Conservation (phyloP, 2,888 invertebrate species). For the Criorhina ranunculi region DNA sequence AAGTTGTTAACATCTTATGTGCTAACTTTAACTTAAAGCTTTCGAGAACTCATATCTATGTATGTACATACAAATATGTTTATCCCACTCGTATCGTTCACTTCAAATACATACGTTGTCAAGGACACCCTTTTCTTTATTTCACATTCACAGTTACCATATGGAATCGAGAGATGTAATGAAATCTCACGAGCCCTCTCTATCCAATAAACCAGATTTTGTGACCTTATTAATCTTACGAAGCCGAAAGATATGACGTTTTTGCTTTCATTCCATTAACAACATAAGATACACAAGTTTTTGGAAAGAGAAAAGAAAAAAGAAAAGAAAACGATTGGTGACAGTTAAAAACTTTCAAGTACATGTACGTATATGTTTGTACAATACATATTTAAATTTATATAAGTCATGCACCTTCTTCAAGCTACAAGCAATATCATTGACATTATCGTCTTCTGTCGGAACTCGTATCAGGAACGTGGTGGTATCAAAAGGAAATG, state of each 20-base stretch:
- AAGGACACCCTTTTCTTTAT: not conserved
- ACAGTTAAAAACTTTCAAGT: not conserved
- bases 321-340: no score
- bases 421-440: not conserved
- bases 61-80: not conserved
- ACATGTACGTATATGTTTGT: not conserved
- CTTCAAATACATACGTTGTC: not conserved
- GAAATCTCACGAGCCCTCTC: not conserved
- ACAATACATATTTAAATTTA: not conserved
- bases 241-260: constrained; percentile 8
- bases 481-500: constrained; percentile 19
- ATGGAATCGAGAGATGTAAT: not conserved
- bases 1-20: no score
- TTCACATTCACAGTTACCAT: not conserved
- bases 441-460: constrained; percentile 5
- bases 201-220: not conserved
- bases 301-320: not conserved
- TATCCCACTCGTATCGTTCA: not conserved
- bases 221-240: constrained; percentile 6
- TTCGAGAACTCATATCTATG: no score
- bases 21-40: no score
- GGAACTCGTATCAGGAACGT: not conserved
- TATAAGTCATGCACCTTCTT: constrained; percentile 3
- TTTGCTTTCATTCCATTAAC: constrained; percentile 14
- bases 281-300: not conserved